Base-by-base conservation (phyloP, 2,797 vertebrate species). In the Dermochelys coriacea region DNA sequence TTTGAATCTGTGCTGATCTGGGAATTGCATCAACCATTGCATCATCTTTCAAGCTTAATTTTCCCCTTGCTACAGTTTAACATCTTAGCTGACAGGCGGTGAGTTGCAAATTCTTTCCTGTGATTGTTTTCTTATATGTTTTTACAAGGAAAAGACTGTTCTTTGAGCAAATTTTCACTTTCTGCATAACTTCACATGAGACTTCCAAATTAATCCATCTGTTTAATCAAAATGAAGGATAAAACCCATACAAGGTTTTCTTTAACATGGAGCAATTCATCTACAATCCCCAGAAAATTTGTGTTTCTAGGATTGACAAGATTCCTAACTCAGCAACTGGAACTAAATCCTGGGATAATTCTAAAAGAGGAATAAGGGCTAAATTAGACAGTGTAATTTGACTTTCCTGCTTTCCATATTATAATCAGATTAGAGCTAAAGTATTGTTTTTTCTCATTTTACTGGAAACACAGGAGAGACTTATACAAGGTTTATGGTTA, bases 41-140 rank as follows among this genome's bases (percentile, higher is more conserved):
- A 23, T 96, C 93, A 93, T 86, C 75, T 80, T 93, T 87, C 95
- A 96, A 96, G 91, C 94, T 96, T 85, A 94, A 95, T 95, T 97
- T 96, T 9, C 34, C 45, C 80, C 37, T 5, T 9, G 6, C 85
- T 95, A 12, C 37, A 90, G 87, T 90, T 92, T 41, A 83, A 74
- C 23, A 81, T 54, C 90, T 8, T 85, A 84, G 61, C 85, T 55
- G 31, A 47, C 71, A 92, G 80, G 23, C 82, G 27, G 45, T 1
- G 0, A 61, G 90, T 37, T 87, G n/a, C 27, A 85, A 61, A 3
- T 55, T 93, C 51, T 88, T 2, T 75, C 12, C 59, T 88, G 80
- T 11, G 68, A 3, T 80, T 91, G 49, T 86, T 31, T 84, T 57
- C 41, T 57, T 55, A 80, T 89, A 34, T 93, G 88, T 93, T 71